Percentiles rank a stretch among this genome's conserved stretches.
These are phyloP conservation scores for Pseudopodoces humilis DNA, from an alignment of 2,113 vertebrate species.

Conservation along the genomic window DNA sequence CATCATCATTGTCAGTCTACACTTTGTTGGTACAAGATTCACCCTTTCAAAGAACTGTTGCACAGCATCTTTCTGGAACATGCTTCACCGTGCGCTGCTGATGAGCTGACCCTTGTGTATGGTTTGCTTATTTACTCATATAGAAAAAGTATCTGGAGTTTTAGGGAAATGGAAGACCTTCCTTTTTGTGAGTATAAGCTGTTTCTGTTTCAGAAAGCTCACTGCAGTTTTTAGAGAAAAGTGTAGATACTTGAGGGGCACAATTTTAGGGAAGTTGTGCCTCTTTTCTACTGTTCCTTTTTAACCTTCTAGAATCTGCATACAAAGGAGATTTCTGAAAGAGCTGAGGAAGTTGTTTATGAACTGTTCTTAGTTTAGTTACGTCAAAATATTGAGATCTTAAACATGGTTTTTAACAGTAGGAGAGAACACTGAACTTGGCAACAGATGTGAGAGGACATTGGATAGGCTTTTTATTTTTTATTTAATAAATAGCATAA, in stretches of 20 bases:
- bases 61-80: background rate
- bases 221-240: background rate
- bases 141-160: background rate
- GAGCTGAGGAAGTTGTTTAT: background rate
- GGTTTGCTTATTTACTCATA: background rate
- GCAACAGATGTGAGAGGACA: background rate
- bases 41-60: background rate
- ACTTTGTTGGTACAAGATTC: background rate
- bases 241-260: background rate
- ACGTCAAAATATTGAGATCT: background rate
- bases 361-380: background rate
- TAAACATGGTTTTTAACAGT: background rate
- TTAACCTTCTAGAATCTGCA: background rate
- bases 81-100: rapidly evolving
- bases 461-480: background rate
- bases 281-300: background rate
- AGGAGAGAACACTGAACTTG: background rate
- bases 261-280: background rate
- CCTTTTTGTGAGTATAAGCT: background rate
- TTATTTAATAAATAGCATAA: background rate
- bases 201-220: background rate
- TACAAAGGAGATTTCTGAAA: background rate
- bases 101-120: background rate
- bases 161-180: background rate
- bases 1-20: background rate